Evolutionary conservation across 1,140 invertebrate species (phyloP).

Genomic region (Drosophila quadrilineata): DNA sequence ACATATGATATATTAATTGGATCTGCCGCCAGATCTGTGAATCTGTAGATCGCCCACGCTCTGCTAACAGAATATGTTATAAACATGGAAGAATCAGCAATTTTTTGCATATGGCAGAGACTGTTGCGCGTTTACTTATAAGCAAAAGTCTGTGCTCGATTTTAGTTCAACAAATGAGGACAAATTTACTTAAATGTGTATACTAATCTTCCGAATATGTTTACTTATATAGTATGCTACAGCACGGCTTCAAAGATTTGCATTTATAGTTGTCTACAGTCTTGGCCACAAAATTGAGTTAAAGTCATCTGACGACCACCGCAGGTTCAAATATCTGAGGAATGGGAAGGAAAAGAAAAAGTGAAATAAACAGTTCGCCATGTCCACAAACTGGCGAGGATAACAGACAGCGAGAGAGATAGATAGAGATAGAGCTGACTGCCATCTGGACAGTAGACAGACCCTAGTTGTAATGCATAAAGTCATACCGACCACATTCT

Average conservation of each 20-base stretch:
- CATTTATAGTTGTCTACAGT: too few species aligned
- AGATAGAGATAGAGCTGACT: not conserved
- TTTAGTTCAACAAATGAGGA: slow-evolving; percentile 50
- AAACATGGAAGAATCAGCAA: slow-evolving; percentile 27
- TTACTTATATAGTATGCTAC: too few species aligned
- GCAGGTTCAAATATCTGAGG: slow-evolving; percentile 36
- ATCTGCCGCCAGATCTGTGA: slow-evolving; percentile 43
- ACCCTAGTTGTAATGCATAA: slow-evolving; percentile 36
- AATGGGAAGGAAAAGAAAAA: not conserved
- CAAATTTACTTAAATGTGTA: slow-evolving; percentile 61
- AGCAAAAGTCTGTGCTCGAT: slow-evolving; percentile 44
- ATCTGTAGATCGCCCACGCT: slow-evolving; percentile 49
- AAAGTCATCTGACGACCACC: slow-evolving; percentile 13
- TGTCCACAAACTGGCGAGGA: slow-evolving; percentile 43
- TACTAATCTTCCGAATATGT: too few species aligned
- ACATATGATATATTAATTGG: too few species aligned
- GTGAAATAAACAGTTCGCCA: slow-evolving; percentile 14
- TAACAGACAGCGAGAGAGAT: slow-evolving; percentile 16
- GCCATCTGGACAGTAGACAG: too few species aligned
- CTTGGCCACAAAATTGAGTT: slow-evolving; percentile 42
- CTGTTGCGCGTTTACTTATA: slow-evolving; percentile 52
- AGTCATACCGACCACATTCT: slow-evolving; percentile 42
- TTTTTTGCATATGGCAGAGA: slow-evolving; percentile 35
- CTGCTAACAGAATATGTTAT: slow-evolving; percentile 21
- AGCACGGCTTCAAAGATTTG: too few species aligned